Base-by-base conservation (phyloP, 2,888 invertebrate genomes). In the Apocheima hispidaria region DNA sequence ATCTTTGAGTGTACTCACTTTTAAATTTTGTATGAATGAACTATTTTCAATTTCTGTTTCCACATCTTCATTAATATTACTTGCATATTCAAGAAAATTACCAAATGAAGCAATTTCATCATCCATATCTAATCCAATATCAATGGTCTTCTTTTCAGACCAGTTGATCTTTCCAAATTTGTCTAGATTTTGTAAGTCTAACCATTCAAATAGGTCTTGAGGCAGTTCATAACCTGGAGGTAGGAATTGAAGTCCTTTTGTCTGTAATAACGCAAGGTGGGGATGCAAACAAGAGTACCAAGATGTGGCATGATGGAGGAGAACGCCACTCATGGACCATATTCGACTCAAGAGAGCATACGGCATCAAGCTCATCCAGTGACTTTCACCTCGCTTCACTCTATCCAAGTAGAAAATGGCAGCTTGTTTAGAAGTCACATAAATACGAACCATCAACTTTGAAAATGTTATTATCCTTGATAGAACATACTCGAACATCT, bases 401-500 rank as follows among this genome's bases (percentile, higher is more conserved):
- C 94, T 88, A 41, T 91, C 79, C 65, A 93, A 85, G 68, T 94
- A 93, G 74, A 93, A 93, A 40, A 91, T 71, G 21, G 91, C 93
- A 50, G 94, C 86, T 70, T 87, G 82, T 70, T 86, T 90, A 0
- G 94, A 87, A 63, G 88, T 90, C 6, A 88, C 74, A 69, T 90
- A 89, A 43, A 94, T 79, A 63, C 94, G 84, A 33, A 86, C 70
- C 89, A 94, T 93, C 16, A 95, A 78, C 74, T 93, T 94, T 0
- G 93, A 86, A 77, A 94, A 94, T 43, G 94, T 86, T 69, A 94
- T 92, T 3, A 93, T 80, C 72, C 92, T 88, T 1, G 94, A 76
- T 46, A 95, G 77, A 18, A 94, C 68, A 83, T 92, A 94, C 72
- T 95, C 86, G 10, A 95, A 70, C 93, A 94, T 94, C 80, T 95